Percentiles rank a stretch among this genome's conserved stretches.
phyloP scores from a whole-genome alignment of 1,140 invertebrate species.

The Drosophila fuyamai region DNA sequence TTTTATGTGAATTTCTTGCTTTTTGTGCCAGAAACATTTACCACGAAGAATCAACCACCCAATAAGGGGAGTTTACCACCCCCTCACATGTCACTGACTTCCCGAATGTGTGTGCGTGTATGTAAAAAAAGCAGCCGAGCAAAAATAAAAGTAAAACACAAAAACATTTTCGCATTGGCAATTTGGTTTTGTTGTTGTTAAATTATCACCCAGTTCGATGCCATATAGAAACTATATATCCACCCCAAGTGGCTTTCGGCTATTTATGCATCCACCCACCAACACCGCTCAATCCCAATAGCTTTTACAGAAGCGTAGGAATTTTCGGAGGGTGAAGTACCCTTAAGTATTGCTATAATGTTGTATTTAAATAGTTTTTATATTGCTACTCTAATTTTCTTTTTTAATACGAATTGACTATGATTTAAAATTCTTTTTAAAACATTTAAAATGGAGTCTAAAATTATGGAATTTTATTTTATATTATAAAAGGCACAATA shows the following conservation, averaged over 20 bases:
- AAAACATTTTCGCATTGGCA: slow-evolving; percentile 69
- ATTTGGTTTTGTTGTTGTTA: slow-evolving; percentile 73
- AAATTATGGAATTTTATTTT: no score
- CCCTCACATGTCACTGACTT: slow-evolving; percentile 35
- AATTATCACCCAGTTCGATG: slow-evolving; percentile 69
- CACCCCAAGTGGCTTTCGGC: slow-evolving; percentile 45
- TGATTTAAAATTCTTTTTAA: no score
- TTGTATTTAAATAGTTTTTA: not conserved
- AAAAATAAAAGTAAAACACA: slow-evolving; percentile 68
- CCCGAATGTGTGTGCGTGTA: slow-evolving; percentile 10
- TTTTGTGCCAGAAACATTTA: slow-evolving; percentile 65
- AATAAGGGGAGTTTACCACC: slow-evolving; percentile 25
- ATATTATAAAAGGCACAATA: no score
- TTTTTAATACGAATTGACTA: not conserved
- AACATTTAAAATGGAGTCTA: no score
- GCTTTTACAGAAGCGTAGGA: slow-evolving; percentile 5
- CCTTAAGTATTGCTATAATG: not conserved
- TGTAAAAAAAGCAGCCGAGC: slow-evolving; percentile 61
- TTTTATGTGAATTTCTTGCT: slow-evolving; percentile 82
- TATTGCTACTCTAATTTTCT: not conserved
- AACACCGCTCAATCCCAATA: slow-evolving; percentile 5
- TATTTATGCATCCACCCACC: slow-evolving; percentile 64
- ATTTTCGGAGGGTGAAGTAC: not conserved
- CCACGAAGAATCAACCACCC: slow-evolving; percentile 39
- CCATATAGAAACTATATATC: slow-evolving; percentile 34